Base-by-base conservation (phyloP, 1,140 invertebrate genomes). In the Cydia strobilella region DNA sequence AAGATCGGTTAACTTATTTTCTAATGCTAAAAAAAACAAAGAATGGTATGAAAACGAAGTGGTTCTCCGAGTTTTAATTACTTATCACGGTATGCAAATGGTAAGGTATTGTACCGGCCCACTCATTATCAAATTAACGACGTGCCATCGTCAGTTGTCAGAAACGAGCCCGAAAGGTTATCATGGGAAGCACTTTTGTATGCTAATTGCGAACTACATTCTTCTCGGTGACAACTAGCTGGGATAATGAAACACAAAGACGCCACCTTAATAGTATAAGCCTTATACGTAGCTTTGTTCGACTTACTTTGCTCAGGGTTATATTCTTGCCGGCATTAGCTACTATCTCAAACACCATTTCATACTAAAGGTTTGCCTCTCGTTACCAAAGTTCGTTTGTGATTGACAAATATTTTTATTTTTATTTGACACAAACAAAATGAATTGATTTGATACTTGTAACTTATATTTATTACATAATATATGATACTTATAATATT, bases 121-220 rank as follows among this genome's bases (percentile, higher is more conserved):
- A 35, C 63, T 76, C 72, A 72, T 72, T 76, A 83, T 83, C 77
- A 84, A 82, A 77, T 86, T 84, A 86, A 84, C 80, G 76, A 83
- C 77, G 25, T 42, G 15, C 63, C 80, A 75, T 82, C 80, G 76
- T 78, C 62, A 79, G 73, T 80, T 81, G 82, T 84, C 82, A 81
- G 75, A 77, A 75, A 74, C 51, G 39, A 75, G 78, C 75, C 76
- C 31, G 54, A 74, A 51, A 76, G 77, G 77, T 63, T 77, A 76
- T 78, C 65, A 75, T 72, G 73, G 71, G 45, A 76, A 80, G 77
- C 54, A 88, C 84, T 83, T 86, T 86, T 85, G 86, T 88, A 84
- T 88, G 86, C 42, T 86, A 88, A 87, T 86, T 80, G 79, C 51
- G 20, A 69, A 74, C 72, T 54, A 76, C 74, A 78, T 80, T 85